Base-by-base conservation (phyloP, 2,888 invertebrate species). In the Apamea monoglypha region DNA sequence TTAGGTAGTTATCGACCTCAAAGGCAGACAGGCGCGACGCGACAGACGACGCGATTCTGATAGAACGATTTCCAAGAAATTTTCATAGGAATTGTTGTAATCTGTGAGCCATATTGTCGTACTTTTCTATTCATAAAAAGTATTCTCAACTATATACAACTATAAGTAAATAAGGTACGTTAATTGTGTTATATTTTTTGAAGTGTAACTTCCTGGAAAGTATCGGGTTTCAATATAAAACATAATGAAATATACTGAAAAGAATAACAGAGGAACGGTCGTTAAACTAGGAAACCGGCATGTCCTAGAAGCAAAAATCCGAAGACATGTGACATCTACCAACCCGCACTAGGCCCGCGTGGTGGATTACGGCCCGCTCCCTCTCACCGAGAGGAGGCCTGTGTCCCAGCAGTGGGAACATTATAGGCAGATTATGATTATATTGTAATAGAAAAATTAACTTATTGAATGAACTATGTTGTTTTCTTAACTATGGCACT, bases 71-170 rank as follows among this genome's bases (percentile, higher is more conserved):
- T 14, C 1, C n/a, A n/a, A n/a, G 1, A 59, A n/a, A 6, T 29
- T 29, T 29, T 59, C 16, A 59, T 59, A 29, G 59, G 16, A 14
- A 59, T 59, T 5, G 59, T n/a, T n/a, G 14, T 16, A 29, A 10
- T 56, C 10, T 56, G 53, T 25, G 25, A 56, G 12, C 16, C 18
- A 32, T n/a, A n/a, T 36, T 40, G 7, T 32, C 25, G 14, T 21
- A 50, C 29, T 72, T 59, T 76, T 82, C 21, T 36, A 25, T 74
- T 72, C 18, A 72, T 53, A 8, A 29, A 78, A 59, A 67, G 6
- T 67, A 50, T 25, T 29, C 16, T 56, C 8, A 78, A 47, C 47
- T 66, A n/a, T 56, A 36, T 10, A n/a, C n/a, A n/a, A n/a, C n/a
- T 44, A 0, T n/a, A 53, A 40, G 50, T 80, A 29, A 25, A 61